phyloP scores from a whole-genome alignment of 2,888 invertebrate species.

The Hirtodrosophila alboralis region DNA sequence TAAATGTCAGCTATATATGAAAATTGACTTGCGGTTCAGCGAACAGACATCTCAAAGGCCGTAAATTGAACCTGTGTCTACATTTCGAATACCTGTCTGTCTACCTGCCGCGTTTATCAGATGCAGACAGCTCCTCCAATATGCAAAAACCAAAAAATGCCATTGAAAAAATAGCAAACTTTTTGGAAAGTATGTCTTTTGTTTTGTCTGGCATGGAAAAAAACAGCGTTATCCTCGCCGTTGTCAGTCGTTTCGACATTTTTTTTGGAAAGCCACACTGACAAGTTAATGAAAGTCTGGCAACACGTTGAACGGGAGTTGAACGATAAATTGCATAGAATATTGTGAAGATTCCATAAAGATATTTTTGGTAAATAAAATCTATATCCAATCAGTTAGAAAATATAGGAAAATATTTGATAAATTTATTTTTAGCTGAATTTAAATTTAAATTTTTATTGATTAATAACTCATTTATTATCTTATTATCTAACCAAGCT shows the following conservation, averaged over 20 bases:
- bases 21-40: slow-evolving; percentile 38
- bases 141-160: slow-evolving; percentile 23
- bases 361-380: slow-evolving; percentile 3
- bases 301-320: slow-evolving; percentile 17
- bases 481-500: too few relatives aligned
- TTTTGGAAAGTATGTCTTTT: slow-evolving; percentile 47
- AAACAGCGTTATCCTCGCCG: slow-evolving; percentile 20
- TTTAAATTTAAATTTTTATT: too few relatives aligned
- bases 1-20: slow-evolving; percentile 61
- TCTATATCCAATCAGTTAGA: slow-evolving; percentile 18
- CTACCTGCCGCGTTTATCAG: slow-evolving; percentile 64
- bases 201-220: slow-evolving; percentile 42
- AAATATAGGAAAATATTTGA: neutral
- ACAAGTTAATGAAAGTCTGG: slow-evolving; percentile 74
- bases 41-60: slow-evolving; percentile 62
- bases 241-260: slow-evolving; percentile 57
- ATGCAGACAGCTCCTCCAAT: slow-evolving; percentile 58
- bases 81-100: slow-evolving; percentile 11
- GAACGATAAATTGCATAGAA: slow-evolving; percentile 4
- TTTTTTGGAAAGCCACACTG: slow-evolving; percentile 55
- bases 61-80: slow-evolving; percentile 60
- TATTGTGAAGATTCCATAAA: slow-evolving; percentile 18
- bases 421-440: too few relatives aligned
- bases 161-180: slow-evolving; percentile 31
- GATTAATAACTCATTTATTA: too few relatives aligned